Conservation (phyloP, 2,797 vertebrate species). For the Zalophus californianus region DNA sequence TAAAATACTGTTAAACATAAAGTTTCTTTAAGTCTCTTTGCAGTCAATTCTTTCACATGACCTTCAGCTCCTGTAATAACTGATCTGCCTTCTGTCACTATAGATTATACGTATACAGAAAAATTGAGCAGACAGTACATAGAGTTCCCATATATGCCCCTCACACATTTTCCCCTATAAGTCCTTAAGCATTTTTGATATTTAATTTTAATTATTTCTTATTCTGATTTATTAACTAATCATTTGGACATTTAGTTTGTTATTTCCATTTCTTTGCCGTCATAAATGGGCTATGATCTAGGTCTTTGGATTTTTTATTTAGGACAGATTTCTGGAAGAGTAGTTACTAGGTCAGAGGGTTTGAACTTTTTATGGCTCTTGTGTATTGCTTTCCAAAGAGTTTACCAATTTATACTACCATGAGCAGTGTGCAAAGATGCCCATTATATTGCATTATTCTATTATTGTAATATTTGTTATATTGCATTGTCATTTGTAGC, state of each 20-base stretch:
- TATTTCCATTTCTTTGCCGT: neutral
- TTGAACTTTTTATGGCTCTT: conserved; percentile 21
- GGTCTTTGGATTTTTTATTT: conserved; percentile 48
- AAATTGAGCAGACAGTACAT: neutral
- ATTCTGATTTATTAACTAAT: conserved; percentile 21
- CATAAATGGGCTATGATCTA: neutral
- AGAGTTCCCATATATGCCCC: neutral
- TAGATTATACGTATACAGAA: neutral
- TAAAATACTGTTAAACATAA: neutral
- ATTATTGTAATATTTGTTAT: neutral
- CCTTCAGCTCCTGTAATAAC: neutral
- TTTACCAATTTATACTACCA: neutral
- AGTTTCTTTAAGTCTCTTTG: neutral
- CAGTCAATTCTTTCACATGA: neutral
- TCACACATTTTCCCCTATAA: neutral
- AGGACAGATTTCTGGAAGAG: conserved; percentile 20
- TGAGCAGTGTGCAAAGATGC: neutral
- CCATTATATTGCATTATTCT: neutral
- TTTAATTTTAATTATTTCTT: conserved; percentile 47
- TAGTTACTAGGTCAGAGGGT: neutral
- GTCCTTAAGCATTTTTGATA: neutral
- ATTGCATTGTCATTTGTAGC: neutral
- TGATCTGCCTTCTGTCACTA: neutral
- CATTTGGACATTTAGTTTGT: neutral
- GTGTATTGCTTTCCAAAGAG: conserved; percentile 5